phyloP scores from a whole-genome alignment of 2,888 invertebrate genomes.

The Ditula angustiorana region DNA sequence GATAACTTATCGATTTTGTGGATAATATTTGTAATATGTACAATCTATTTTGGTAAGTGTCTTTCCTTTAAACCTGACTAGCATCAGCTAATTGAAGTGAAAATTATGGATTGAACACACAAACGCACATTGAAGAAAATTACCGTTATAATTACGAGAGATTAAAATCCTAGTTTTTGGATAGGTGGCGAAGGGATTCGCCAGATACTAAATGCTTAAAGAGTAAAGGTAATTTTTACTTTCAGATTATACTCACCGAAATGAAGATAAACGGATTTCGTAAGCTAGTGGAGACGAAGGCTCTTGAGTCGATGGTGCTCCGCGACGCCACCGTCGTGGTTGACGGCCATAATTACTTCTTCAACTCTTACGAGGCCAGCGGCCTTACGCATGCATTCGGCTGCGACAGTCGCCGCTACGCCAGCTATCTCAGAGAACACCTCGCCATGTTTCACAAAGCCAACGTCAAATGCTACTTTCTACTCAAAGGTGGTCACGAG shows the following conservation, averaged over 20 bases:
- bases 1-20: too few relatives aligned
- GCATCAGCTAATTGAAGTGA: too few relatives aligned
- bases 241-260: conserved; percentile 19
- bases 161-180: too few relatives aligned
- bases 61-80: too few relatives aligned
- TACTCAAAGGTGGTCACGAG: conserved; percentile 57
- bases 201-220: too few relatives aligned
- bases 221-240: neutral
- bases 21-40: too few relatives aligned
- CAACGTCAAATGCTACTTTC: conserved; percentile 54
- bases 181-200: too few relatives aligned
- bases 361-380: conserved; percentile 46
- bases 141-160: too few relatives aligned
- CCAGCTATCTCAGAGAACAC: conserved; percentile 45
- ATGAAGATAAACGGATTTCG: conserved; percentile 27
- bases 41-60: too few relatives aligned
- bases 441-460: conserved; percentile 53
- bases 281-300: conserved; percentile 16
- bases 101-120: too few relatives aligned
- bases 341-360: conserved; percentile 57
- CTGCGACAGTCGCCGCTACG: conserved; percentile 54
- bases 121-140: too few relatives aligned
- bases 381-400: conserved; percentile 48
- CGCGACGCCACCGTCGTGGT: conserved; percentile 54
- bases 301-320: conserved; percentile 36